phyloP scores from a whole-genome alignment of 2,113 vertebrate genomes.

The Rattus rattus region DNA sequence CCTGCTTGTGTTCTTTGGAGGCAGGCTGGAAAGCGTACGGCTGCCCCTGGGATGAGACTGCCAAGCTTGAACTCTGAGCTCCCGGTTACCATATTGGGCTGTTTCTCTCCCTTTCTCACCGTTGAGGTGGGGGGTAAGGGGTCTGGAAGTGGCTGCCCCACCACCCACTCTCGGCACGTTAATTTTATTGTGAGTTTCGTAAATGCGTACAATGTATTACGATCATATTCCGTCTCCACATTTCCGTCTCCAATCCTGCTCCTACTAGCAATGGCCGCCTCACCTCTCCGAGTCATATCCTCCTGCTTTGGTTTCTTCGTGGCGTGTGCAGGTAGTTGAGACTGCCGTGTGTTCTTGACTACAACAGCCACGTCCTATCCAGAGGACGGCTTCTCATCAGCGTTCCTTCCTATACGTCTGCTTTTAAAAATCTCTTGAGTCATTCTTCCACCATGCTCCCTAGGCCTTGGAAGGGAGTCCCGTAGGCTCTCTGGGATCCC shows the following conservation, averaged over 20 bases:
- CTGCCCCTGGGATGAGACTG: accelerated
- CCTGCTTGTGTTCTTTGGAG: neutral
- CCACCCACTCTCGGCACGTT: neutral
- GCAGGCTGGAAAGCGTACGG: accelerated
- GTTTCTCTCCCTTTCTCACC: neutral
- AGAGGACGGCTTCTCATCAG: too few species aligned
- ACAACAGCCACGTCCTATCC: neutral
- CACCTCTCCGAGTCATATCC: too few species aligned
- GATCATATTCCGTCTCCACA: neutral
- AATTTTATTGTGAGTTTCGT: neutral
- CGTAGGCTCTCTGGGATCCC: neutral
- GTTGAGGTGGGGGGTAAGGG: neutral
- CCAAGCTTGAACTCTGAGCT: accelerated
- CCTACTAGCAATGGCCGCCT: neutral
- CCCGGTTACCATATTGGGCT: accelerated
- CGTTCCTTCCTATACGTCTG: neutral
- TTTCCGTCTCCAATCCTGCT: neutral
- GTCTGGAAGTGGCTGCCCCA: accelerated
- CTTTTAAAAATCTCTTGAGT: neutral
- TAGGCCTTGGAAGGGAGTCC: neutral
- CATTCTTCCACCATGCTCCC: neutral
- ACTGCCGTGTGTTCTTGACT: neutral
- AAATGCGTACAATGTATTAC: neutral
- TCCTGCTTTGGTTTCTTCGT: neutral
- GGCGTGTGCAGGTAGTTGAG: neutral